Evolutionary conservation across 2,888 invertebrate species (phyloP), one percentile per base, ranked within the genome.

Genomic region (Prenolepis imparis): DNA sequence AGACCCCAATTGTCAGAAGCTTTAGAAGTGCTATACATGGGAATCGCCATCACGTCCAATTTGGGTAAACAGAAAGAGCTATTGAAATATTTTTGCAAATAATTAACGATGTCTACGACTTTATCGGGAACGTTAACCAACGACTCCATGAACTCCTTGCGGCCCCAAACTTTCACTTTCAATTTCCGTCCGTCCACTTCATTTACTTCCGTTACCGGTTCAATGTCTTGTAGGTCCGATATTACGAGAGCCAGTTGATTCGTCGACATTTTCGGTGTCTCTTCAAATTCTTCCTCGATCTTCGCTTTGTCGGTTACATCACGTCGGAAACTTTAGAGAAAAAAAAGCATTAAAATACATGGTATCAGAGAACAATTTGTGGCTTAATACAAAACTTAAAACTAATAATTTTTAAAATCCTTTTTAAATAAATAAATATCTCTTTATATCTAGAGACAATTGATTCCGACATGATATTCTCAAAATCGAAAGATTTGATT

Each of bases 1-100:
- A 98, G 95, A 4, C 98, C 98, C 97, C 97, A 98, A 91, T 96
- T 97, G 90, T 98, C 97, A 4, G 97, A 96, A 0, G 97, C 75
- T 88, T 97, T 96, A 1, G 97, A 96, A 0, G 97, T 96, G 86
- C 96, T 96, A 87, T 97, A 96, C 86, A 96, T 96, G 0, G 98
- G 98, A 72, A 98, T 94, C 0, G 97, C 97, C 0, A 98, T 95
- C 2, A 98, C 95, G 92, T 98, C 97, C 86, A 98, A 93, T 92
- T 96, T 96, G 0, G 96, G 95, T 59, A 98, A 92, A 0, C 97
- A 97, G 84, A 97, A 95, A 0, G 96, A 95, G n/a, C 96, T 95
- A 73, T 96, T 96, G 95, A 97, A 97, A 90, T 96, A 96, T 1
- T 95, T 94, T 86, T 96, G 96, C 3, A 97, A 94, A 84, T 96